Evolutionary conservation across 2,888 invertebrate species (phyloP).

Genomic region (Plutella xylostella): DNA sequence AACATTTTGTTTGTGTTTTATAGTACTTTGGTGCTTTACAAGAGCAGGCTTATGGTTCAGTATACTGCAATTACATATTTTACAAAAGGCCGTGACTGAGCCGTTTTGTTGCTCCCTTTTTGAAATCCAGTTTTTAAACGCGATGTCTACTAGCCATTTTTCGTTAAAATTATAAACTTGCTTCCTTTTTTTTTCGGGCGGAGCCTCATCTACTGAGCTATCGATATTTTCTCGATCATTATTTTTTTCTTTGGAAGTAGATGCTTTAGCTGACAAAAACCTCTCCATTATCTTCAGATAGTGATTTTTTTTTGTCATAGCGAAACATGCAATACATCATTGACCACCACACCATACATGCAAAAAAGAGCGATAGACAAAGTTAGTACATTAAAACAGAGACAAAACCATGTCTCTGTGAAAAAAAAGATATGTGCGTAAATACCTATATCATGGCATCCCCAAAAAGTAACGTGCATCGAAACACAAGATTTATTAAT

Average conservation of each 20-base stretch:
- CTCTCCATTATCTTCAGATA: not conserved
- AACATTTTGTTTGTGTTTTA: not conserved
- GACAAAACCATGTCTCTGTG: no score
- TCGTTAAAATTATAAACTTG: constrained; percentile 1
- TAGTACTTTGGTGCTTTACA: not conserved
- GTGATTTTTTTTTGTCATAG: not conserved
- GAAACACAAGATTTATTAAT: no score
- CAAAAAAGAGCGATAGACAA: no score
- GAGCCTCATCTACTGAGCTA: not conserved
- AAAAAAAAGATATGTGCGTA: no score
- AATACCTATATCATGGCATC: no score
- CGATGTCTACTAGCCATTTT: not conserved
- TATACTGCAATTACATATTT: not conserved
- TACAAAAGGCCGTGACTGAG: not conserved
- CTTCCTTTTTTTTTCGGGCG: not conserved
- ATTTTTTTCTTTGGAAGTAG: not conserved
- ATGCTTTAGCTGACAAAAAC: not conserved
- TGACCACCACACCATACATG: no score
- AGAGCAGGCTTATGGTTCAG: not conserved
- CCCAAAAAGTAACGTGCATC: no score
- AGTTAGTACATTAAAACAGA: no score
- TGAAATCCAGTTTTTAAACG: not conserved
- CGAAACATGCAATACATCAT: no score
- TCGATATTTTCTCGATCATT: not conserved
- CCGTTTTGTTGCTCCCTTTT: not conserved